Evolutionary conservation across 2,888 invertebrate species (phyloP), one percentile per base, ranked within the genome.

Genomic region (Macaria notata): DNA sequence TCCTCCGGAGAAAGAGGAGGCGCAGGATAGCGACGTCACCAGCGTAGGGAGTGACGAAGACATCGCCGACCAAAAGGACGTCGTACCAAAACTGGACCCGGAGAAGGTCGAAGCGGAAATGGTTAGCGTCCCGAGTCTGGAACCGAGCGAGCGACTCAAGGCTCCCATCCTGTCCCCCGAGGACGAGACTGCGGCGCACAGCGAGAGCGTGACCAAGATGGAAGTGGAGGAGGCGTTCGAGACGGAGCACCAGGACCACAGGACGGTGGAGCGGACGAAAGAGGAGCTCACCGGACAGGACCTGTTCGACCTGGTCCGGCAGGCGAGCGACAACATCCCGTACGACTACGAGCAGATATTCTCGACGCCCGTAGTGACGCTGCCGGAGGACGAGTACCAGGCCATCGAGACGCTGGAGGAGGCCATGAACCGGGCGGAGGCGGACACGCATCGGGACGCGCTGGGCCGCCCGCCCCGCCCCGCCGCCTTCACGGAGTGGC

Each of bases 401-500:
- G 59, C 75, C 4, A 62, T 60, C n/a, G 59, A 65, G 9, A 68
- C 72, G 7, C 64, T 74, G 50, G 63, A 51, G 4, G 59, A 46
- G 39, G 67, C 73, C 47, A 60, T 66, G 45, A 48, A 9, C 0
- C 61, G 53, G 5, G 61, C 59, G 4, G 63, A 56, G 36, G 59
- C 39, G 7, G 62, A 62, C 3, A 59, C 62, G 31, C 49, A 31
- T 39, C 63, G 80, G 33, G 84, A 84, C 67, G 70, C 53, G 56
- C 66, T 86, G 31, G 81, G 79, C 36, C 78, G 88, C 42, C 88
- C 89, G 4, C 43, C 48, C 30, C 71, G 81, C 3, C 67, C 79
- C 3, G 57, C 64, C 9, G 92, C 92, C 77, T 99, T 98, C 93
- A 94, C 95, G 69, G 96, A 98, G 92, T 99, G 98, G 98, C 96